These are phyloP conservation scores for Macrosiphum euphorbiae DNA, from an alignment of 2,888 invertebrate species.

Conservation along the genomic window DNA sequence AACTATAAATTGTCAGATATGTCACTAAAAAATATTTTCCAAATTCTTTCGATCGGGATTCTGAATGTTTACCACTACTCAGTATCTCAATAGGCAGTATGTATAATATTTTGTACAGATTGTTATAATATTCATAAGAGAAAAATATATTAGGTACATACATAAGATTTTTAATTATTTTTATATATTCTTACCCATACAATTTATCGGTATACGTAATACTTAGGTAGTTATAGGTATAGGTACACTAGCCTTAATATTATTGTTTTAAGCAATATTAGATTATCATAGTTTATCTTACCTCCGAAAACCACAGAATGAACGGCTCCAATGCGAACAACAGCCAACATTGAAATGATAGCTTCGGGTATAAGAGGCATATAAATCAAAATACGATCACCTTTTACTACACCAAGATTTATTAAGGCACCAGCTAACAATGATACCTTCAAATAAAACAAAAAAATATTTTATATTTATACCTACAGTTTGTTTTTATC, in stretches of 20 bases:
- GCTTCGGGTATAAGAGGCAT: conserved; percentile 96
- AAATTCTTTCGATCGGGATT: not conserved
- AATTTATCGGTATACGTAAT: not conserved
- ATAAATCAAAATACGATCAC: conserved; percentile 90
- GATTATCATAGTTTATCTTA: conserved; percentile 69
- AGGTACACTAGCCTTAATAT: not conserved
- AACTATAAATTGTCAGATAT: not conserved
- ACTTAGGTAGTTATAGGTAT: too few species aligned
- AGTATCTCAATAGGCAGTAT: not conserved
- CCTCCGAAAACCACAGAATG: conserved; percentile 96
- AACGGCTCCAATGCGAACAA: conserved; percentile 88
- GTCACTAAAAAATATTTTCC: not conserved
- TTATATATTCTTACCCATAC: not conserved
- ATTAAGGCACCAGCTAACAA: conserved; percentile 84
- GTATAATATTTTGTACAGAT: not conserved
- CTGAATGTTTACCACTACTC: not conserved
- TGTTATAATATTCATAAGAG: not conserved
- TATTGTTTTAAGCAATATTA: not conserved
- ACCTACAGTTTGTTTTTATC: not conserved
- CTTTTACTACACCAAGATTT: conserved; percentile 82
- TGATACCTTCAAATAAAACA: conserved; percentile 74
- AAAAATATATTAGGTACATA: not conserved
- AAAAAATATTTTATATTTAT: conserved; percentile 38
- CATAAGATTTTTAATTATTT: not conserved
- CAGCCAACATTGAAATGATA: conserved; percentile 89